Evolutionary conservation across 1,140 invertebrate species (phyloP), one percentile per base, ranked within the genome.

Genomic region (Stratiolaelaps scimitus): DNA sequence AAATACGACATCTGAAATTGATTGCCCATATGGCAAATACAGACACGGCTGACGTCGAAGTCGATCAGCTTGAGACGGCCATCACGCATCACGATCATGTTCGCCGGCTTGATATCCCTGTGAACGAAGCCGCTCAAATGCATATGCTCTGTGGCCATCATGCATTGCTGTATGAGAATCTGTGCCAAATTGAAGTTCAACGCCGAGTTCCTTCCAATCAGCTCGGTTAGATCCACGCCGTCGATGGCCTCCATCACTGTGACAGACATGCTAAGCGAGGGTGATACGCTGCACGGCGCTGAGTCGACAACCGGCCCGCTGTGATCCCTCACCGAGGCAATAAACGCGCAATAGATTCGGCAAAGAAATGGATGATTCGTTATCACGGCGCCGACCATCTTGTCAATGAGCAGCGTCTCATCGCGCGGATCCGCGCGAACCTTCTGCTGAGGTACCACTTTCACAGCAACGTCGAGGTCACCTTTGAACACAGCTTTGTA

Each of bases 171-270:
- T 23, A 26, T 60, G 15, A 60, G 26, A 34, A 26, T 26, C 53
- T 29, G 26, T 34, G 34, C 23, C 4, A 34, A 17, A 2, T n/a
- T 17, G 26, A 4, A 17, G 26, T 13, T 60, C 23, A 26, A 34
- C 13, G 53, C 2, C 23, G 26, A 34, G 13, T 29, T 34, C 13
- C 23, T 26, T 17, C 13, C 34, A 17, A 60, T 34, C 17, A 17
- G 53, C 23, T 60, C 53, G 23, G 53, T 60, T 15, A 60, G 26
- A 60, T 60, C 53, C 10, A 34, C 53, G 53, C 53, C 53, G 53
- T 60, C 53, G 10, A 60, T 17, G 1, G 23, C 53, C 34, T 60
- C 53, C 53, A 60, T 60, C 53, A 60, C 53, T 15, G 17, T 60
- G 23, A 60, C 34, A 2, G 53, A 15, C 1, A 26, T 34, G n/a